phyloP scores from a whole-genome alignment of 2,113 vertebrate genomes.

The Tupaia chinensis region DNA sequence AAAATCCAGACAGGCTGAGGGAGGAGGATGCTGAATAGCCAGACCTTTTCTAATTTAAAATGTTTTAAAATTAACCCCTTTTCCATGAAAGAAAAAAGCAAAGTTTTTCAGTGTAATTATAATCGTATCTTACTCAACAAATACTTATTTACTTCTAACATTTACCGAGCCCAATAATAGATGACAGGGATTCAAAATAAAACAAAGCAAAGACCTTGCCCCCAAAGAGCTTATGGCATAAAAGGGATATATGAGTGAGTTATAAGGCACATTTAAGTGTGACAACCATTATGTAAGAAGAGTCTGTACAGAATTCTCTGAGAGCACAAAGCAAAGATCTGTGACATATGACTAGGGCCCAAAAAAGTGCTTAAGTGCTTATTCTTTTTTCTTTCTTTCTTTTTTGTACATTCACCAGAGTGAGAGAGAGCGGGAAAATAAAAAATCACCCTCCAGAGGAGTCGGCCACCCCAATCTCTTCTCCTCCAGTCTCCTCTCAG shows the following conservation, averaged over 20 bases:
- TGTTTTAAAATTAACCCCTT: too few relatives aligned
- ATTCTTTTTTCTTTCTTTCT: neutral
- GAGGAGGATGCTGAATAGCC: too few relatives aligned
- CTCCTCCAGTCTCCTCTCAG: too few relatives aligned
- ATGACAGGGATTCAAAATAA: neutral
- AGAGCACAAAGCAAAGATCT: neutral
- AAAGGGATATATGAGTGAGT: neutral
- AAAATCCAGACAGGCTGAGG: too few relatives aligned
- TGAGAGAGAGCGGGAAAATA: too few relatives aligned
- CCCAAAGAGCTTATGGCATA: neutral
- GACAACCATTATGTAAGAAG: neutral
- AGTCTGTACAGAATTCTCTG: neutral
- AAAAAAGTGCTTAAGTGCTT: neutral
- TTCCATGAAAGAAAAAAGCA: neutral
- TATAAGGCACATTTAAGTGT: neutral
- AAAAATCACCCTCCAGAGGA: too few relatives aligned
- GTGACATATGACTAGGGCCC: neutral
- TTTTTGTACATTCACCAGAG: neutral
- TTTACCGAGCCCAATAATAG: neutral
- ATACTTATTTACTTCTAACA: neutral
- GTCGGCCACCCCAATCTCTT: too few relatives aligned
- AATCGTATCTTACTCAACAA: neutral
- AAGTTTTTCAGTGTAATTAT: neutral
- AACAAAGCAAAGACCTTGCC: neutral
- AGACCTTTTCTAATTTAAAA: too few relatives aligned